Percentiles rank a stretch among this genome's conserved stretches.
Evolutionary conservation across 2,888 invertebrate species (phyloP).

Genomic region (Metellina segmentata): DNA sequence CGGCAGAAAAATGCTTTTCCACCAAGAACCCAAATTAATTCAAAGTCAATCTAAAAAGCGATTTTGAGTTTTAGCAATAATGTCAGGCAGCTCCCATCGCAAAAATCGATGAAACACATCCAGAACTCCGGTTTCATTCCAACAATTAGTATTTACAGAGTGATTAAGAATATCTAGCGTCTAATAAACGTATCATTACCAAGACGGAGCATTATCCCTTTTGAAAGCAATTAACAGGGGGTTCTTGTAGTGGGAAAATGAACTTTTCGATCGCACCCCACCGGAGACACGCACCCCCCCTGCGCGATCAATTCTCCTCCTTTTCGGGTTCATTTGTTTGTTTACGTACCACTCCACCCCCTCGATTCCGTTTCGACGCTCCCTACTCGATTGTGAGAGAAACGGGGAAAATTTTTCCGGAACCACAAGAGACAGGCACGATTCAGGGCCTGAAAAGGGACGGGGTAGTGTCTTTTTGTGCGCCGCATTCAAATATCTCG

Average conservation of each 20-base stretch:
- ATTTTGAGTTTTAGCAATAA: not conserved
- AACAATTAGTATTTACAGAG: conserved; percentile 47
- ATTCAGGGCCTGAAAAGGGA: conserved; percentile 14
- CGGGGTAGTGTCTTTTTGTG: not conserved
- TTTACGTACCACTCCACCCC: conserved; percentile 12
- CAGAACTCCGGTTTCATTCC: conserved; percentile 18
- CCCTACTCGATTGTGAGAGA: conserved; percentile 20
- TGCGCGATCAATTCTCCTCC: conserved; percentile 41
- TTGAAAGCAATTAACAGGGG: conserved; percentile 55
- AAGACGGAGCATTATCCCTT: conserved; percentile 45
- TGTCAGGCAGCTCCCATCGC: not conserved
- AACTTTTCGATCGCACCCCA: conserved; percentile 51
- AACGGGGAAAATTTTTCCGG: conserved; percentile 26
- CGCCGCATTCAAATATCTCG: not conserved
- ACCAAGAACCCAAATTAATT: not conserved
- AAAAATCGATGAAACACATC: conserved; percentile 29
- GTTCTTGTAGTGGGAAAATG: conserved; percentile 43
- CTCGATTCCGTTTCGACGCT: conserved; percentile 33
- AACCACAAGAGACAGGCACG: conserved; percentile 17
- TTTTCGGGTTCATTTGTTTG: not conserved
- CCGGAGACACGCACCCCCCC: conserved; percentile 8
- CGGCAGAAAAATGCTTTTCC: not conserved
- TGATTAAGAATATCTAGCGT: conserved; percentile 45
- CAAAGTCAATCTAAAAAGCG: not conserved
- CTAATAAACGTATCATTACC: conserved; percentile 44